phyloP scores from a whole-genome alignment of 2,113 vertebrate genomes.

The Amazona vittata region DNA sequence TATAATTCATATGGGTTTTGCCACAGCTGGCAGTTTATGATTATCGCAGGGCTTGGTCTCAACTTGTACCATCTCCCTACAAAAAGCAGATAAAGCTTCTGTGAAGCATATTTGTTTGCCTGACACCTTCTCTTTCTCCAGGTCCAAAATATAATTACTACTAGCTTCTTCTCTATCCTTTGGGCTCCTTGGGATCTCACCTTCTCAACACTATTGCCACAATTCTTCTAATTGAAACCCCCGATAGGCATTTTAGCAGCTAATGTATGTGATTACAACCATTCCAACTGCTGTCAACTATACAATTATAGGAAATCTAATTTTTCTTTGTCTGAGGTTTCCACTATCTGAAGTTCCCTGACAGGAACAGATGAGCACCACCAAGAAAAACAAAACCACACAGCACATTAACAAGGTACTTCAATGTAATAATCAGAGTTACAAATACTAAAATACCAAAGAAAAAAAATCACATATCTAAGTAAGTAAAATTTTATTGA shows the following conservation, averaged over 20 bases:
- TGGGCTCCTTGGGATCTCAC: background rate
- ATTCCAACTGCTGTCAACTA: background rate
- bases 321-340: constrained; percentile 4
- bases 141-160: constrained; percentile 14
- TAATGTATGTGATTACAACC: constrained; percentile 2
- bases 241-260: background rate
- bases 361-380: background rate
- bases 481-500: background rate
- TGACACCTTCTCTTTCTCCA: background rate
- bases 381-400: background rate
- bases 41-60: background rate
- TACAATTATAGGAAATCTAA: background rate
- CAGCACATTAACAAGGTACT: background rate
- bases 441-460: background rate
- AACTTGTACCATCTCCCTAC: background rate
- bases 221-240: constrained; percentile 1
- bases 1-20: background rate
- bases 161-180: background rate
- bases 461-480: background rate
- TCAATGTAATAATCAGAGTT: background rate
- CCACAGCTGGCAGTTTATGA: background rate
- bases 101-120: background rate
- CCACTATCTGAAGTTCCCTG: background rate
- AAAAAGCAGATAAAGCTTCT: background rate
- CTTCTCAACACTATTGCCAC: background rate